These are phyloP conservation scores for Gari tellinella DNA, from an alignment of 2,888 invertebrate species.

Conservation along the genomic window DNA sequence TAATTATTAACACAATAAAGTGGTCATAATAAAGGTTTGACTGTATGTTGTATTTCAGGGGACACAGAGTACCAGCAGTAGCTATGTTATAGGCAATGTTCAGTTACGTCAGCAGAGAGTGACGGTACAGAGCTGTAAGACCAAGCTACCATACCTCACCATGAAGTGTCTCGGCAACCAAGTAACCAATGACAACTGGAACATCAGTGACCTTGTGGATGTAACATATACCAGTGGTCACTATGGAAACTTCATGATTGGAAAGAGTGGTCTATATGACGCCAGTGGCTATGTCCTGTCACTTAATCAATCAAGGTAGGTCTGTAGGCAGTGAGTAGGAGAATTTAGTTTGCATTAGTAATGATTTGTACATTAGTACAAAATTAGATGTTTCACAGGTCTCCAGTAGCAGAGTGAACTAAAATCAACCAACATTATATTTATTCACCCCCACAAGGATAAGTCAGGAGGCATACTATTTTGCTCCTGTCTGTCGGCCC, in stretches of 20 bases:
- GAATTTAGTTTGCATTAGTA: too few species aligned
- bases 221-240: constrained; percentile 26
- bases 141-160: constrained; percentile 27
- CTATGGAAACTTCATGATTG: constrained; percentile 60
- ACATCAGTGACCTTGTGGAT: constrained; percentile 6
- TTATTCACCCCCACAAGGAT: too few species aligned
- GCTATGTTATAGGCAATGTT: constrained; percentile 75
- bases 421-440: too few species aligned
- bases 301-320: constrained; percentile 40
- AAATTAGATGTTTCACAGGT: too few species aligned
- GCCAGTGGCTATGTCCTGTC: constrained; percentile 69
- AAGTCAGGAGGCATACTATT: too few species aligned
- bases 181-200: constrained; percentile 45
- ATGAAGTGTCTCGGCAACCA: constrained; percentile 36
- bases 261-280: constrained; percentile 72
- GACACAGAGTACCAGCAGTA: neutral
- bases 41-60: too few species aligned
- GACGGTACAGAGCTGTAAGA: constrained; percentile 57
- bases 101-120: constrained; percentile 77
- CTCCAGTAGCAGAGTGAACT: too few species aligned
- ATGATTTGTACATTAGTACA: too few species aligned
- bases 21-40: too few species aligned
- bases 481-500: too few species aligned
- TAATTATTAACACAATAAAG: too few species aligned
- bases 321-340: too few species aligned